Percentiles rank a stretch among this genome's conserved stretches.
These are phyloP conservation scores for Tiphia femorata DNA, from an alignment of 2,888 invertebrate genomes.

Conservation along the genomic window DNA sequence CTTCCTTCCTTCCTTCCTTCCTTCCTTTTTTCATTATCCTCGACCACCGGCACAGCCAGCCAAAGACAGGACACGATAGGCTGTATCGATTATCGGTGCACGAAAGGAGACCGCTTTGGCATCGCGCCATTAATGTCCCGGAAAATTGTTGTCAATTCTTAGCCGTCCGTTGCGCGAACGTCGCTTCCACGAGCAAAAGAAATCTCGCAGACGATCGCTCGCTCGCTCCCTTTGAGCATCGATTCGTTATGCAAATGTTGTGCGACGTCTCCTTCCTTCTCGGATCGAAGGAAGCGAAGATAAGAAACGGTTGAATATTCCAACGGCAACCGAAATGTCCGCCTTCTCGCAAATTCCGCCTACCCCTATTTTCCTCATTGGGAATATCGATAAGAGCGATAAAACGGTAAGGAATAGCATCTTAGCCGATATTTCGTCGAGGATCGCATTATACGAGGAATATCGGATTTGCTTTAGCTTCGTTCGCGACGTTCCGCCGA, in stretches of 20 bases:
- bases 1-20: conserved; percentile 5
- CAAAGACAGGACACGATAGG: conserved; percentile 27
- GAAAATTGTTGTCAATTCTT: conserved; percentile 31
- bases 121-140: conserved; percentile 27
- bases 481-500: too few species aligned
- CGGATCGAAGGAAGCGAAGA: background rate
- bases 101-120: conserved; percentile 19
- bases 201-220: background rate
- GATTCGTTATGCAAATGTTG: conserved; percentile 29
- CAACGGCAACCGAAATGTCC: too few species aligned
- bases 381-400: too few species aligned
- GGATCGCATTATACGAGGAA: too few species aligned
- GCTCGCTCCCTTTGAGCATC: conserved; percentile 16
- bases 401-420: too few species aligned
- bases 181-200: conserved; percentile 10
- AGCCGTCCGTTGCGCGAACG: conserved; percentile 4
- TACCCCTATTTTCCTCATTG: too few species aligned
- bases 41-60: conserved; percentile 3
- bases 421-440: too few species aligned
- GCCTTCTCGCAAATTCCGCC: too few species aligned
- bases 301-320: too few species aligned
- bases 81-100: conserved; percentile 35
- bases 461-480: too few species aligned
- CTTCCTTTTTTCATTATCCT: conserved; percentile 9
- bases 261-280: background rate